Conservation (phyloP, 2,888 invertebrate species). For the Rhingia rostrata region DNA sequence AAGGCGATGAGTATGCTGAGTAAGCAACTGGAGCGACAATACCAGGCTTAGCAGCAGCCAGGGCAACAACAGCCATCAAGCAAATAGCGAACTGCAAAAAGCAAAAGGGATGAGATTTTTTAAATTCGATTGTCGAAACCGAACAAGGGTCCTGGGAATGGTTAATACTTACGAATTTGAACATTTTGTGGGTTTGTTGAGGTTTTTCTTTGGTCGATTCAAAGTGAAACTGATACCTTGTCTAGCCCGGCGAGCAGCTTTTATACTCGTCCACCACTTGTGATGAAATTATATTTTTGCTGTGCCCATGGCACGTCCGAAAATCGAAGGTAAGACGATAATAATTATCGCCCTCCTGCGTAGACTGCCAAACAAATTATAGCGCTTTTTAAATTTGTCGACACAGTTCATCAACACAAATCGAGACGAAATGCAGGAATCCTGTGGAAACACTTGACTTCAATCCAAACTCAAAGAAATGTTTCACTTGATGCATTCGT, state of each 20-base stretch:
- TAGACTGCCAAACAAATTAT: neutral
- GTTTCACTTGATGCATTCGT: neutral
- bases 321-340: constrained; percentile 5
- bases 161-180: constrained; percentile 79
- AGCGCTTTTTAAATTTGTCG: neutral
- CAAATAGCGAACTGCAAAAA: constrained; percentile 75
- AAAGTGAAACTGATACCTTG: constrained; percentile 58
- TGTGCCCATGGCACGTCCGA: constrained; percentile 64
- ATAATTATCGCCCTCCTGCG: constrained; percentile 2
- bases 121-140: neutral
- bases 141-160: neutral
- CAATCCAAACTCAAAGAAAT: constrained; percentile 52
- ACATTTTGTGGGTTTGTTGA: constrained; percentile 78
- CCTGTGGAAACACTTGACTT: constrained; percentile 57
- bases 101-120: neutral
- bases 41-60: constrained; percentile 79
- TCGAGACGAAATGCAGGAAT: constrained; percentile 17
- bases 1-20: constrained; percentile 78
- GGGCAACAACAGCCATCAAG: constrained; percentile 78
- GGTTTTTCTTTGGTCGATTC: constrained; percentile 30
- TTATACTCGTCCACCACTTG: constrained; percentile 20
- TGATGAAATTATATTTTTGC: neutral
- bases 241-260: constrained; percentile 6
- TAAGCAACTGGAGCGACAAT: constrained; percentile 77
- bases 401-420: constrained; percentile 26